Conservation (phyloP, 1,140 invertebrate genomes). For the Lepidurus couesii region DNA sequence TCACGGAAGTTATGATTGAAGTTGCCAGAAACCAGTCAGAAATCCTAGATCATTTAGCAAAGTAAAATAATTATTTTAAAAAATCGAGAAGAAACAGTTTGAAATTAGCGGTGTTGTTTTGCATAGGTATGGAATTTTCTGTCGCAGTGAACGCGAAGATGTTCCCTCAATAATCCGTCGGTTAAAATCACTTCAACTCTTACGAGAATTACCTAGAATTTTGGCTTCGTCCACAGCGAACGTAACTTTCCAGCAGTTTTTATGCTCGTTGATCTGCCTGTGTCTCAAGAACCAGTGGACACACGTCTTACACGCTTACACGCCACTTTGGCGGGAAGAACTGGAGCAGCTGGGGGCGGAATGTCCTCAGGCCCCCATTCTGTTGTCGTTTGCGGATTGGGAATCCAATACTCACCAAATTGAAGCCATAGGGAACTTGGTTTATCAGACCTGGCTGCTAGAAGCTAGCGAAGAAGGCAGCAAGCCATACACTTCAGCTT, state of each 20-base stretch:
- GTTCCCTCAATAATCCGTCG: neutral
- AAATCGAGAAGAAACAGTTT: neutral
- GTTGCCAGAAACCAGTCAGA: neutral
- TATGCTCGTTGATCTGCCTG: neutral
- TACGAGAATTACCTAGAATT: neutral
- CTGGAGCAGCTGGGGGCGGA: neutral
- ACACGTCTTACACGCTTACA: neutral
- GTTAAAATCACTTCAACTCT: neutral
- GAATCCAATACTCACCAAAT: neutral
- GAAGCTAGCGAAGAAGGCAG: neutral
- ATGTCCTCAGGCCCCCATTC: neutral
- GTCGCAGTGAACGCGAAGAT: neutral
- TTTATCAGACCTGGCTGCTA: neutral
- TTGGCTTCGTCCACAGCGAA: neutral
- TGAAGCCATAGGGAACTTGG: neutral
- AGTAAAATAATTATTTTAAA: neutral
- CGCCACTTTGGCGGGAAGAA: neutral
- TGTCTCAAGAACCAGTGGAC: neutral
- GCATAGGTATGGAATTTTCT: neutral
- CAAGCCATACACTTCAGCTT: neutral
- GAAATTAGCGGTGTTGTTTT: neutral
- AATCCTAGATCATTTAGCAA: neutral
- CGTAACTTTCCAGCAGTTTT: neutral
- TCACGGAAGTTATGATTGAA: slow-evolving; percentile 1
- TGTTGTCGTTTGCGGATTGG: slow-evolving; percentile 1